Conservation (phyloP, 1,140 invertebrate species). For the Heterodera schachtii region DNA sequence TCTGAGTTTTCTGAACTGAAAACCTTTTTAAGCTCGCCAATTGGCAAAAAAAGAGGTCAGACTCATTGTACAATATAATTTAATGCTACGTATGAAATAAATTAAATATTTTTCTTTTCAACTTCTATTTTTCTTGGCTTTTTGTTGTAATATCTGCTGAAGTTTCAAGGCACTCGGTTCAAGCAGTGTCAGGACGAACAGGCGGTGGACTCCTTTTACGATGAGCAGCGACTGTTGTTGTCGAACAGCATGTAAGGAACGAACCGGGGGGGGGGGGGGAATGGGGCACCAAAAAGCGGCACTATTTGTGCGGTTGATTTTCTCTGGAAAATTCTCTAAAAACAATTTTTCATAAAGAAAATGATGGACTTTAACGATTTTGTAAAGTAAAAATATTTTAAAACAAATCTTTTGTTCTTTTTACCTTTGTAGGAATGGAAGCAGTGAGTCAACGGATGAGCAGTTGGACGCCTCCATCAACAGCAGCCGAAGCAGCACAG, state of each 20-base stretch:
- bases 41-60: conserved; percentile 28
- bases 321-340: no score
- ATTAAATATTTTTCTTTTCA: not conserved
- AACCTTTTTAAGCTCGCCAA: conserved; percentile 18
- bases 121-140: no score
- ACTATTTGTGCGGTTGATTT: no score
- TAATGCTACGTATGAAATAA: not conserved
- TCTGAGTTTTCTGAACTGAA: conserved; percentile 18
- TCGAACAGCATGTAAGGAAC: conserved; percentile 14
- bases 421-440: not conserved
- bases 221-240: conserved; percentile 9
- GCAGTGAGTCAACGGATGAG: not conserved
- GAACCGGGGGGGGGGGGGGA: not conserved
- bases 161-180: conserved; percentile 21
- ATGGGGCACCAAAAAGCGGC: no score
- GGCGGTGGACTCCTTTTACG: conserved; percentile 13
- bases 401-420: not conserved
- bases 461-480: not conserved
- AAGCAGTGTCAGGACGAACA: conserved; percentile 25
- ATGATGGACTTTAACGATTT: no score
- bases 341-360: no score
- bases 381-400: no score
- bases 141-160: not conserved
- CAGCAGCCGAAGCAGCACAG: not conserved
- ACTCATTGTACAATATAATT: not conserved